These are phyloP conservation scores for Pelobates cultripes DNA, from an alignment of 2,797 vertebrate species.

Conservation along the genomic window DNA sequence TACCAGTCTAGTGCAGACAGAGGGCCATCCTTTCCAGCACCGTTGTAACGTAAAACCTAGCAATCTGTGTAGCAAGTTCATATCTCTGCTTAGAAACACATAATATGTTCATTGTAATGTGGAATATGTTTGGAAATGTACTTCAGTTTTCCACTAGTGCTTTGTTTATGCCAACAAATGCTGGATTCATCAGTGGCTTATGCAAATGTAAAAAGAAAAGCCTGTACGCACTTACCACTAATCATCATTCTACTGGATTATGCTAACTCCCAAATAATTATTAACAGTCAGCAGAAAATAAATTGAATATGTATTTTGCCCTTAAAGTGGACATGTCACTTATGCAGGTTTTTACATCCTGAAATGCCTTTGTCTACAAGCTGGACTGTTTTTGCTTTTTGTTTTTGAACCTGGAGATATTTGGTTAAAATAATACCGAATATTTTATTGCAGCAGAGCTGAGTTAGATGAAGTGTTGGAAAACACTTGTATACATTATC, in stretches of 20 bases:
- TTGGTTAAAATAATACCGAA: no score
- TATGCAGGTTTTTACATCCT: not conserved
- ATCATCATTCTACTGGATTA: conserved; percentile 44
- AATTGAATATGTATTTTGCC: not conserved
- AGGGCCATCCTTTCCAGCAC: no score
- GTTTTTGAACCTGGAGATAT: no score
- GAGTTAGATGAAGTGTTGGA: no score
- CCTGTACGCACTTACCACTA: conserved; percentile 28
- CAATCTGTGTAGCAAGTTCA: not conserved
- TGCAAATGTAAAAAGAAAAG: conserved; percentile 30
- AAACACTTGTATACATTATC: no score
- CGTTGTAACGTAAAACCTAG: not conserved
- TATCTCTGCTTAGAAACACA: not conserved
- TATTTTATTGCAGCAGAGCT: no score
- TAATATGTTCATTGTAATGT: not conserved
- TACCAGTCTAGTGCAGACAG: no score
- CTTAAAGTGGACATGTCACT: conserved; percentile 8
- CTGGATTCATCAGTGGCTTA: conserved; percentile 45
- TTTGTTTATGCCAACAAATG: conserved; percentile 32
- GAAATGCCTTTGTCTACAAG: no score
- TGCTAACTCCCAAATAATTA: conserved; percentile 49
- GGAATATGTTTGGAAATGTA: not conserved
- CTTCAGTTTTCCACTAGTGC: not conserved
- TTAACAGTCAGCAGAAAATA: conserved; percentile 38
- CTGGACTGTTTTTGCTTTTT: no score